Base-by-base conservation (phyloP, 2,113 vertebrate genomes). In the Oxyruncus cristatus region DNA sequence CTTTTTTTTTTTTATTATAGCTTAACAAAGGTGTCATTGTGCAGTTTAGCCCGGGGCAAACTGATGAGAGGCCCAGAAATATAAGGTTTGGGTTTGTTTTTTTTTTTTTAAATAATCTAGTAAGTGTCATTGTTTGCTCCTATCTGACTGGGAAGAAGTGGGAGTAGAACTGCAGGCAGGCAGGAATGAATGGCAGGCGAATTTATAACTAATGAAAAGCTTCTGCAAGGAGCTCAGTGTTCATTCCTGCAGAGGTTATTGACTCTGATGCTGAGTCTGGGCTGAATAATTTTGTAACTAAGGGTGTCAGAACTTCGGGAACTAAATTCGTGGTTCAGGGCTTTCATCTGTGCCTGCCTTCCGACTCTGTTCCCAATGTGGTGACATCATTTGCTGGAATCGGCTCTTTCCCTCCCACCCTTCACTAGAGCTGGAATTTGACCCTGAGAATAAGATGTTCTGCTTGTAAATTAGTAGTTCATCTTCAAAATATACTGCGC, bases 191-290 rank as follows among this genome's bases (percentile, higher is more conserved):
- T 92, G 88, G 92, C 88, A 93, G 88, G 2, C 55, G 28, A 80
- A 90, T 88, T 96, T 91, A 94, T 89, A 96, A 63, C 50, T n/a
- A 12, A 28, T 74, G 75, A 92, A 91, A 91, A 82, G 81, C 37
- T 24, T 32, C 75, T 62, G 58, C 2, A 16, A 67, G 68, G 67
- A 84, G 33, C 58, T 44, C 47, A 55, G 61, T 8, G 2, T 21
- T 94, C 71, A 18, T 30, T 68, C 62, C 67, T 88, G 62, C 77
- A 58, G 14, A 89, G 88, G 33, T 71, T 76, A 49, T 78, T 90
- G 81, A 84, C 63, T 94, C 94, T 77, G 33, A 53, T 59, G 23
- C 81, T 41, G 62, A 79, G 55, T 6, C 56, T 28, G 39, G 44
- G 32, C 28, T 93, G 88, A 52, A 94, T 55, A 84, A 81, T 49